A percentile compares a stretch with the other conserved stretches of the same genome.
Evolutionary conservation across 2,888 invertebrate species (phyloP).

Genomic region (Orthonevra nobilis): DNA sequence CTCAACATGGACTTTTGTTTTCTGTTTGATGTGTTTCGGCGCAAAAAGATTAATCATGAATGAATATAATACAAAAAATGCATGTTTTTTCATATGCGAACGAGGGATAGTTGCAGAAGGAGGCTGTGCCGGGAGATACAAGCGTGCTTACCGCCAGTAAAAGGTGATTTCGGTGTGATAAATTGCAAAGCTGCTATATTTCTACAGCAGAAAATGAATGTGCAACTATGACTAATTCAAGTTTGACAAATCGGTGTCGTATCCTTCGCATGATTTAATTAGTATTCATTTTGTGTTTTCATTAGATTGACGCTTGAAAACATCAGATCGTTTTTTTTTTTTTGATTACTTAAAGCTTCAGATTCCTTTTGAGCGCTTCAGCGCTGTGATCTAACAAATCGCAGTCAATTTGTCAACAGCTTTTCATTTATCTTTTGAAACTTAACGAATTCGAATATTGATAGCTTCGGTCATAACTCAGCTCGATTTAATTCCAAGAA

Average conservation of each 20-base stretch:
- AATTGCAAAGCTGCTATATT: neutral
- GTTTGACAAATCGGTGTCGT: constrained; percentile 21
- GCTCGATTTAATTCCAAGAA: constrained; percentile 33
- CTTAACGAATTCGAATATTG: constrained; percentile 49
- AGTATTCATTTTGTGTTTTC: too few relatives aligned
- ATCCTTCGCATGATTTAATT: neutral
- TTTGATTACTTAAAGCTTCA: too few relatives aligned
- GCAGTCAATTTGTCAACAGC: constrained; percentile 54
- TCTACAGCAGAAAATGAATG: constrained; percentile 1
- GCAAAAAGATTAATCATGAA: constrained; percentile 36
- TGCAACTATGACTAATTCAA: constrained; percentile 5
- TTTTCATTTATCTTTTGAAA: constrained; percentile 45
- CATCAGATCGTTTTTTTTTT: too few relatives aligned
- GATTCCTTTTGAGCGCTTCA: too few relatives aligned
- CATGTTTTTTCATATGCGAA: neutral
- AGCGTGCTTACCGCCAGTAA: neutral
- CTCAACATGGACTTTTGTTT: constrained; percentile 17
- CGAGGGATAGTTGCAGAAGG: too few relatives aligned
- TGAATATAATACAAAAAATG: neutral
- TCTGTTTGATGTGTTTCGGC: constrained; percentile 13
- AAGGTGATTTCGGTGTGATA: constrained; percentile 10
- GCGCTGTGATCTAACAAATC: constrained; percentile 44
- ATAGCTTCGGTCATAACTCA: constrained; percentile 50
- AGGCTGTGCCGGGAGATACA: too few relatives aligned
- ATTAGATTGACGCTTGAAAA: too few relatives aligned